phyloP scores from a whole-genome alignment of 2,113 vertebrate genomes.

The Microcebus jonahi region DNA sequence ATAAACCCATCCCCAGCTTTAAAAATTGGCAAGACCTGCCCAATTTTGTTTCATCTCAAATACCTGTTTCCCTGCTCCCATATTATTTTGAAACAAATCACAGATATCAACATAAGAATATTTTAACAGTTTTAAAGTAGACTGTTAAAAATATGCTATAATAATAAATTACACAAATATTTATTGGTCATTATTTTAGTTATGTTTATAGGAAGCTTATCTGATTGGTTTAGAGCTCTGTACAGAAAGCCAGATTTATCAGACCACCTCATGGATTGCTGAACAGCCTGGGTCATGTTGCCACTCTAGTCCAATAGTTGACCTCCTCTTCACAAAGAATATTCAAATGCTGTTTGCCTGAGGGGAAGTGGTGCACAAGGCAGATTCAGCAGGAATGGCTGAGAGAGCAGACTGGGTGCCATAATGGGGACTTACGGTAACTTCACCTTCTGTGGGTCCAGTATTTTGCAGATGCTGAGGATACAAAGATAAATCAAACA shows the following conservation, averaged over 20 bases:
- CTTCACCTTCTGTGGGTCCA: background rate
- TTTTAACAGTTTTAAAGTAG: background rate
- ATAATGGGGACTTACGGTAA: accelerated
- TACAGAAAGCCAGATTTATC: background rate
- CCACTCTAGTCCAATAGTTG: too few species aligned
- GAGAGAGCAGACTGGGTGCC: background rate
- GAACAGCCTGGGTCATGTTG: background rate
- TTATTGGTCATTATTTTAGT: background rate
- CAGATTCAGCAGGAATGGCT: background rate
- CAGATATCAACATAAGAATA: background rate
- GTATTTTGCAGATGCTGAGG: background rate
- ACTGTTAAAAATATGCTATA: background rate
- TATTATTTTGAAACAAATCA: background rate
- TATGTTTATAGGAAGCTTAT: background rate
- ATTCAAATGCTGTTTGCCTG: background rate
- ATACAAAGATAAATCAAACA: background rate
- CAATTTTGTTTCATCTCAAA: background rate
- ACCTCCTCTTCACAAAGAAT: background rate
- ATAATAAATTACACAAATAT: background rate
- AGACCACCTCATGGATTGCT: background rate
- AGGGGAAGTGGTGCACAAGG: background rate
- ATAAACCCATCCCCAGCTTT: background rate
- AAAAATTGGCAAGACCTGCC: background rate
- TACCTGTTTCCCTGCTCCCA: background rate
- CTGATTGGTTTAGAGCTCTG: background rate